Evolutionary conservation across 2,888 invertebrate species (phyloP), one percentile per base, ranked within the genome.

Genomic region (Psococerastis gibbosa): DNA sequence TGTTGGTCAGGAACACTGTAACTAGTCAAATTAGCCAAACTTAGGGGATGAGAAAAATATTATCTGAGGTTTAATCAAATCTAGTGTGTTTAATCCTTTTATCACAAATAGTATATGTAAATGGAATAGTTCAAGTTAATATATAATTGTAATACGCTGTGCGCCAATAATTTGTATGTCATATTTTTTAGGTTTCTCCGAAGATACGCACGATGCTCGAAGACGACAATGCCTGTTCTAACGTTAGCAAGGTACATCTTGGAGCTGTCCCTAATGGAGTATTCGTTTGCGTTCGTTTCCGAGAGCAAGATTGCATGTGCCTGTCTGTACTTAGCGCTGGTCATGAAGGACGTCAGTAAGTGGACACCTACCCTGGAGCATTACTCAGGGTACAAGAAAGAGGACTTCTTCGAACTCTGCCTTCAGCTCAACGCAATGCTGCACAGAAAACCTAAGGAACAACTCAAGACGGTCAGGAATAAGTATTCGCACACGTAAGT

Each of bases 201-300:
- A 20, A 3, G 38, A 20, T 38, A 5, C 11, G 38, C 38, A 17
- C 38, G 38, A 6, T 85, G 84, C 61, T 78, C 79, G 44, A 79
- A 81, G 58, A 73, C 85, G 43, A 75, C 80, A 22, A 91, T 97
- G 89, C 81, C 84, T 43, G 79, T 82, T 17, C 67, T 98, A 52
- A 98, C 97, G 0, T 65, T 97, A 55, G 92, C 94, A 22, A 75
- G 98, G 48, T 98, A 77, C 65, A 82, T 98, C 56, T 70, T 98
- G 56, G 98, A 98, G 62, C 75, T 78, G 57, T 83, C 91, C 2
- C 67, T 97, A 49, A 79, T 95, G 78, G 91, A 95, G 59, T 95
- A 95, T 61, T 66, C 71, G 9, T 77, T 87, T 45, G 72, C 85
- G 49, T 64, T 68, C 27, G 67, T 73, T 47, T 75, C 79, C 6